phyloP scores from a whole-genome alignment of 2,888 invertebrate species.

The Ephialtes manifestator region DNA sequence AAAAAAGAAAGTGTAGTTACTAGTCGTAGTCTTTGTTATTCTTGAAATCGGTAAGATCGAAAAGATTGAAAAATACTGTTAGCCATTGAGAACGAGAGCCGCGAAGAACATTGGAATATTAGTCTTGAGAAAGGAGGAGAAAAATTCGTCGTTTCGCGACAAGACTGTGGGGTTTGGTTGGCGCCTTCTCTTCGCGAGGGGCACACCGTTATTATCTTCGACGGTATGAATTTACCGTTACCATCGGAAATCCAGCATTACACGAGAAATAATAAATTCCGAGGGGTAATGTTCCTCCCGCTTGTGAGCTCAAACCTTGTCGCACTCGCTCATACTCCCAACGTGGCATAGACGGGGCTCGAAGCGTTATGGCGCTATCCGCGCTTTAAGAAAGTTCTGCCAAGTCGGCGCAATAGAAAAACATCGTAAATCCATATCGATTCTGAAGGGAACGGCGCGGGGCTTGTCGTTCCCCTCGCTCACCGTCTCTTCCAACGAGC shows the following conservation, averaged over 20 bases:
- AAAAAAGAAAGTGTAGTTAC: neutral
- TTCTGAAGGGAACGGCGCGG: conserved; percentile 72
- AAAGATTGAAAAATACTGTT: conserved; percentile 53
- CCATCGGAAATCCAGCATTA: conserved; percentile 76
- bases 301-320: conserved; percentile 60
- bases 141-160: conserved; percentile 52
- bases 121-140: conserved; percentile 14
- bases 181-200: conserved; percentile 68
- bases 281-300: conserved; percentile 80
- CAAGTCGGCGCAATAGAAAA: conserved; percentile 85
- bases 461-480: conserved; percentile 70
- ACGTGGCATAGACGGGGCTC: conserved; percentile 55
- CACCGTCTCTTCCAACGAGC: conserved; percentile 52
- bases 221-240: conserved; percentile 77
- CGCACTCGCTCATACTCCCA: conserved; percentile 33
- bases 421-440: conserved; percentile 85
- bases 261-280: conserved; percentile 82
- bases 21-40: conserved; percentile 44
- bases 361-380: conserved; percentile 21
- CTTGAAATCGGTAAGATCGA: conserved; percentile 29
- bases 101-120: conserved; percentile 11
- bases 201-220: conserved; percentile 79
- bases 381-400: conserved; percentile 83
- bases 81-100: conserved; percentile 23
- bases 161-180: conserved; percentile 53